Percentiles rank a stretch among this genome's conserved stretches.
phyloP scores from a whole-genome alignment of 2,888 invertebrate genomes.

The Erebia aethiops region DNA sequence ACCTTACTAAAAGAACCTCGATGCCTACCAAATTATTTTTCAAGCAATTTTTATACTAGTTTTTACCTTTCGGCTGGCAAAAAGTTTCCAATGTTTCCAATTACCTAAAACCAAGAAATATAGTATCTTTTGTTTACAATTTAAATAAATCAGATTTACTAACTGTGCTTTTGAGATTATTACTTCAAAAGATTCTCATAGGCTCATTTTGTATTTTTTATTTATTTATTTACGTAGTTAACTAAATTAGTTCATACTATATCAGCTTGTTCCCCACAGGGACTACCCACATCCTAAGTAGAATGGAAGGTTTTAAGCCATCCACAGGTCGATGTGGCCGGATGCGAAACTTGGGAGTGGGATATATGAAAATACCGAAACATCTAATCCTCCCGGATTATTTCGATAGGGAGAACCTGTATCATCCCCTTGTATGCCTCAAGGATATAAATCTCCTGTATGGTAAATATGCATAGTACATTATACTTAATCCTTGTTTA shows the following conservation, averaged over 20 bases:
- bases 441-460: neutral
- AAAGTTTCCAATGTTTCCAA: too few species aligned
- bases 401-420: slow-evolving; percentile 2
- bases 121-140: too few species aligned
- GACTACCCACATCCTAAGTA: slow-evolving; percentile 5
- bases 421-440: neutral
- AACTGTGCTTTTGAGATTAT: too few species aligned
- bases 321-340: slow-evolving; percentile 4
- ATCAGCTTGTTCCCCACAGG: neutral
- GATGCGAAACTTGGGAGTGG: neutral
- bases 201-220: too few species aligned
- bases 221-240: neutral
- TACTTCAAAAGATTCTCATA: too few species aligned
- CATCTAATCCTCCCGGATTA: slow-evolving; percentile 1
- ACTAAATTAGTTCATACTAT: neutral
- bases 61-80: too few species aligned
- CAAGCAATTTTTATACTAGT: too few species aligned
- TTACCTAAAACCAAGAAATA: too few species aligned
- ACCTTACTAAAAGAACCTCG: too few species aligned
- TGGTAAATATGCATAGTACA: neutral
- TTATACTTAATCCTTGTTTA: neutral
- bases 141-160: too few species aligned
- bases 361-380: neutral
- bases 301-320: neutral
- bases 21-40: too few species aligned